Evolutionary conservation across 2,888 invertebrate genomes (phyloP).

Genomic region (Catocala nupta): DNA sequence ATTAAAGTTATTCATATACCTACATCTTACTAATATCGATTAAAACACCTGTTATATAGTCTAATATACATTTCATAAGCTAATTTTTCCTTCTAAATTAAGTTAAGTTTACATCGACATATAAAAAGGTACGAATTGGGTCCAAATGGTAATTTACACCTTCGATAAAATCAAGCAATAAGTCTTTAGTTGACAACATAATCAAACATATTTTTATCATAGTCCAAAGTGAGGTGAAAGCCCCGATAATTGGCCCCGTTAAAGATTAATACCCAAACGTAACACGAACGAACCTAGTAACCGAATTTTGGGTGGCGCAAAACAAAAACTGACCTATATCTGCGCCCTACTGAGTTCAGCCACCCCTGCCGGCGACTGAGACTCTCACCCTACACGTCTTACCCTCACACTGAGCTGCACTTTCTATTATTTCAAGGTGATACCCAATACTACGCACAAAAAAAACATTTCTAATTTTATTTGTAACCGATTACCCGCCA

Average conservation of each 20-base stretch:
- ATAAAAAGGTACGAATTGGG: conserved; percentile 6
- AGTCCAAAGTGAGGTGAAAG: conserved; percentile 47
- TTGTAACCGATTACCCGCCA: no score
- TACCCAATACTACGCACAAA: conserved; percentile 38
- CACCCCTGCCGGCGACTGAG: conserved; percentile 78
- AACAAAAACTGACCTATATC: conserved; percentile 87
- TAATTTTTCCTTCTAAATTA: no score
- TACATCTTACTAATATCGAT: no score
- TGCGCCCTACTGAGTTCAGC: conserved; percentile 84
- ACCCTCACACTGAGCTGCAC: conserved; percentile 72
- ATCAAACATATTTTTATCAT: conserved; percentile 23
- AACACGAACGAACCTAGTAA: conserved; percentile 79
- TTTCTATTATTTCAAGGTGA: conserved; percentile 76
- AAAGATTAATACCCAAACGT: conserved; percentile 58
- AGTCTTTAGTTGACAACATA: conserved; percentile 22
- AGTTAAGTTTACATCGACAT: no score
- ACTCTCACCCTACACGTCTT: conserved; percentile 77
- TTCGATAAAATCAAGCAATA: conserved; percentile 14
- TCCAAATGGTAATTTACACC: conserved; percentile 19
- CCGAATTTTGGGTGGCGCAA: conserved; percentile 86
- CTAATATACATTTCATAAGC: no score
- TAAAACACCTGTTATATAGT: no score
- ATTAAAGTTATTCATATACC: no score
- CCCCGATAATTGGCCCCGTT: conserved; percentile 58
- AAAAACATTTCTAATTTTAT: no score